These are phyloP conservation scores for Metopolophium dirhodum DNA, from an alignment of 1,140 invertebrate species.

Conservation along the genomic window DNA sequence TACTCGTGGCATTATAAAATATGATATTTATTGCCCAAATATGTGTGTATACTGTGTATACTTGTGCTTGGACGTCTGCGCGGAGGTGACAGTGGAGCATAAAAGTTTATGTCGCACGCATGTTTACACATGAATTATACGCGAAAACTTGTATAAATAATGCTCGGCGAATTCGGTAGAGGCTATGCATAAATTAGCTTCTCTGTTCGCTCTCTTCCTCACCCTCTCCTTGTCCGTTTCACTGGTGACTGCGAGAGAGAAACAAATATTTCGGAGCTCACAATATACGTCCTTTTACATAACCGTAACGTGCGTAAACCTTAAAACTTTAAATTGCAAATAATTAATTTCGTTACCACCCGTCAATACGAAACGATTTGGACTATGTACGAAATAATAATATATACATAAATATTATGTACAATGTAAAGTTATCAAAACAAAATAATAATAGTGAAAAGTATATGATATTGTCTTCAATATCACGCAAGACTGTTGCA, in stretches of 20 bases:
- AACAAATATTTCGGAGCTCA: neutral
- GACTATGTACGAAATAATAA: neutral
- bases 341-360: neutral
- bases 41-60: neutral
- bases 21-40: neutral
- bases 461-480: neutral
- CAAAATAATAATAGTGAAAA: neutral
- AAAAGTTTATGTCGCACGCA: neutral
- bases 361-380: neutral
- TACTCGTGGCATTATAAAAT: no score
- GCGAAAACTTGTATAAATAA: neutral
- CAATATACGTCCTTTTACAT: neutral
- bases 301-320: neutral
- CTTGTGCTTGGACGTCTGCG: neutral
- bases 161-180: neutral
- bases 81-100: neutral
- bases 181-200: neutral
- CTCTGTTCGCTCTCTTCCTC: neutral
- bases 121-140: neutral
- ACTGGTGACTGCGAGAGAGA: neutral
- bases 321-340: slow-evolving; percentile 12
- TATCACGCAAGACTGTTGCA: neutral
- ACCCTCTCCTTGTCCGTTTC: neutral
- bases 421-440: neutral
- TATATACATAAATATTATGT: neutral